phyloP scores from a whole-genome alignment of 1,140 invertebrate species.

The Solenopsis invicta region DNA sequence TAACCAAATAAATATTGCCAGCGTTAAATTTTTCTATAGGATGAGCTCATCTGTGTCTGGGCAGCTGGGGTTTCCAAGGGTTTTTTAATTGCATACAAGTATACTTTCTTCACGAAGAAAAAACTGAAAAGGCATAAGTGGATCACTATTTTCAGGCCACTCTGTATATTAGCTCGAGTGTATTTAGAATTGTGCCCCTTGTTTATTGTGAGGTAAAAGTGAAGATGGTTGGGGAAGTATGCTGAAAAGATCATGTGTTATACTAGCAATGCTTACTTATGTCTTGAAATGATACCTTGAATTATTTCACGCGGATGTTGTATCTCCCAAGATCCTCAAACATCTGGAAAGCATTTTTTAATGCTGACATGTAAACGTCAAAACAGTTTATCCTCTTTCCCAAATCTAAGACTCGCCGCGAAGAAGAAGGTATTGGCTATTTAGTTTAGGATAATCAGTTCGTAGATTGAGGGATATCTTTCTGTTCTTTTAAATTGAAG shows the following conservation, averaged over 20 bases:
- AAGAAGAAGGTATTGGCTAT: not conserved
- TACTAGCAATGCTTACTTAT: conserved; percentile 70
- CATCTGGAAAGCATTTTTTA: not conserved
- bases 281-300: conserved; percentile 8
- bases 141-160: not conserved
- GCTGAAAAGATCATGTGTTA: conserved; percentile 74
- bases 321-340: not conserved
- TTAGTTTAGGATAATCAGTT: not conserved
- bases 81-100: not conserved
- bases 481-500: not conserved
- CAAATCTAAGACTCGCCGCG: not conserved
- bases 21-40: not conserved
- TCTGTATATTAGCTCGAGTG: not conserved
- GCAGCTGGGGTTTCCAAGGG: not conserved
- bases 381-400: not conserved
- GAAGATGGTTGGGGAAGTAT: conserved; percentile 79
- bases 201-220: conserved; percentile 79
- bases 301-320: conserved; percentile 1
- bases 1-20: no score
- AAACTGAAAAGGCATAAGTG: not conserved
- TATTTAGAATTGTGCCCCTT: conserved; percentile 43
- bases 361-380: not conserved
- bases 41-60: not conserved
- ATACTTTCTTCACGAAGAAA: not conserved
- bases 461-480: conserved; percentile 23